Percentiles rank a stretch among this genome's conserved stretches.
These are phyloP conservation scores for Lethrus apterus DNA, from an alignment of 1,140 invertebrate species.

Conservation along the genomic window DNA sequence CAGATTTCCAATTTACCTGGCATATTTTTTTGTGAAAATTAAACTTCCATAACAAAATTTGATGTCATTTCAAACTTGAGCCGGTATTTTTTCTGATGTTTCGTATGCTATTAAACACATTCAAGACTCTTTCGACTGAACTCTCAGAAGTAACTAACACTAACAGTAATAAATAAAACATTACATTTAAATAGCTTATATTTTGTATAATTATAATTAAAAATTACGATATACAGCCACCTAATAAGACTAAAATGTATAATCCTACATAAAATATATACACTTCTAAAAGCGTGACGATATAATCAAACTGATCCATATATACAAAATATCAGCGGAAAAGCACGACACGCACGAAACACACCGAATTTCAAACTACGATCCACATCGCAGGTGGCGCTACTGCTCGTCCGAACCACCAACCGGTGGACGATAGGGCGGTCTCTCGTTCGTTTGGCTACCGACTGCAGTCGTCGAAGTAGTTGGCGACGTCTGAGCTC, in stretches of 20 bases:
- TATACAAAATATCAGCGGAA: constrained; percentile 8
- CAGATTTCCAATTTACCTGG: too few relatives aligned
- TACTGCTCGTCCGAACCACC: constrained; percentile 34
- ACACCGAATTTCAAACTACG: not conserved
- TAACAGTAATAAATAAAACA: constrained; percentile 3
- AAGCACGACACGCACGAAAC: not conserved
- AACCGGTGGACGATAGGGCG: constrained; percentile 19
- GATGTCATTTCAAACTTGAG: too few relatives aligned
- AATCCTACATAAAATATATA: constrained; percentile 8
- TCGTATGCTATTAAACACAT: too few relatives aligned
- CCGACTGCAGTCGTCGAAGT: constrained; percentile 38
- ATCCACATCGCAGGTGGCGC: not conserved
- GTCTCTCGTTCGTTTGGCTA: constrained; percentile 39
- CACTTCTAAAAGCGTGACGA: constrained; percentile 9
- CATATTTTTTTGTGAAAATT: too few relatives aligned
- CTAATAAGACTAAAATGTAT: constrained; percentile 12
- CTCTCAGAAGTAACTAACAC: too few relatives aligned
- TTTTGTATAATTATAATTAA: constrained; percentile 9
- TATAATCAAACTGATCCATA: constrained; percentile 3
- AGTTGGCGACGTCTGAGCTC: constrained; percentile 33
- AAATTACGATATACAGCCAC: constrained; percentile 14
- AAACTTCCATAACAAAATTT: too few relatives aligned
- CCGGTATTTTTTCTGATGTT: too few relatives aligned
- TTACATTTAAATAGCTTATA: constrained; percentile 10
- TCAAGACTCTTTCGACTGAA: too few relatives aligned